phyloP scores from a whole-genome alignment of 2,888 invertebrate species.

The Hirtodrosophila confusa region DNA sequence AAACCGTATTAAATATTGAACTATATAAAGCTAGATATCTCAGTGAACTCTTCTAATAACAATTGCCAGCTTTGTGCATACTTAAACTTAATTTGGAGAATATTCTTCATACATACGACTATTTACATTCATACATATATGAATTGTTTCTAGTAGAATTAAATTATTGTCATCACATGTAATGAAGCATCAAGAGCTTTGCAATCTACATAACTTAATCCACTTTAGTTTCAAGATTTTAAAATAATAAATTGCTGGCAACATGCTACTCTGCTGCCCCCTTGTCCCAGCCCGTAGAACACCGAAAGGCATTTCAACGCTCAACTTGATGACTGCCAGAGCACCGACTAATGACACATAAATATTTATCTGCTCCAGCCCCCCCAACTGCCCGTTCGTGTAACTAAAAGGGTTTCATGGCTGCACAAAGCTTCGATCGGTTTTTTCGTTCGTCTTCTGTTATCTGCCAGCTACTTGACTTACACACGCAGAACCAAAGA shows the following conservation, averaged over 20 bases:
- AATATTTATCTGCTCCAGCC: constrained; percentile 61
- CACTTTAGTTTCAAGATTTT: constrained; percentile 35
- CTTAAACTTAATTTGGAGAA: too few species aligned
- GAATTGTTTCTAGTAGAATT: too few species aligned
- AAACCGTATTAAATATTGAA: too few species aligned
- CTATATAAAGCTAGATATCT: too few species aligned
- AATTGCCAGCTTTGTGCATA: too few species aligned
- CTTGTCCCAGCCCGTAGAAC: background rate
- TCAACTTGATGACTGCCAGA: constrained; percentile 64
- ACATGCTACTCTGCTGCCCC: constrained; percentile 7
- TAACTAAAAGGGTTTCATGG: constrained; percentile 69
- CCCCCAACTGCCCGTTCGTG: constrained; percentile 18
- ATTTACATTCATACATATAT: too few species aligned
- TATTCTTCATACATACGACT: too few species aligned
- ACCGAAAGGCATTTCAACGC: constrained; percentile 64
- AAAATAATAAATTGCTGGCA: constrained; percentile 44
- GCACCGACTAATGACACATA: constrained; percentile 73
- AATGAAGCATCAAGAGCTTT: background rate
- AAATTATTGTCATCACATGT: too few species aligned
- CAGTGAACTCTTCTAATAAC: too few species aligned
- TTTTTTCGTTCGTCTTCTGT: constrained; percentile 43
- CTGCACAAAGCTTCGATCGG: constrained; percentile 63
- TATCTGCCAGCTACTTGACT: constrained; percentile 77
- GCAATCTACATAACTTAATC: constrained; percentile 36
- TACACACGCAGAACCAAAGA: constrained; percentile 69